A percentile compares a stretch with the other conserved stretches of the same genome.
Conservation (phyloP, 2,113 vertebrate genomes). For the Riparia riparia region DNA sequence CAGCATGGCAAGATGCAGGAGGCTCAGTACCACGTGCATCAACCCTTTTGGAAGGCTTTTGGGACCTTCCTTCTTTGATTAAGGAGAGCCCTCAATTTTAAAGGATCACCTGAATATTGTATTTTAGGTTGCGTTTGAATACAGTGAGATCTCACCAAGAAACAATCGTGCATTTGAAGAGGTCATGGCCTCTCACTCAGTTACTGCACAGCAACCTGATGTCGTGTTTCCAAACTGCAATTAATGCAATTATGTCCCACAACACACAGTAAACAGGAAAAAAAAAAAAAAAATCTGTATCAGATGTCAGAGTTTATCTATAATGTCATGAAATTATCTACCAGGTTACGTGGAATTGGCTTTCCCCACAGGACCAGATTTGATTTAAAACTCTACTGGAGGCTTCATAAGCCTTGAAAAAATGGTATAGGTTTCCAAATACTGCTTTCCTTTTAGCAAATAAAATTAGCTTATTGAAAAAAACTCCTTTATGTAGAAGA, state of each 20-base stretch:
- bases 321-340: neutral
- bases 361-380: neutral
- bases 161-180: neutral
- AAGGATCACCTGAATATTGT: neutral
- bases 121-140: neutral
- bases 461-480: constrained; percentile 29
- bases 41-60: neutral
- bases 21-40: rapidly evolving
- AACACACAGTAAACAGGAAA: neutral
- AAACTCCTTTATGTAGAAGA: constrained; percentile 19
- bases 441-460: constrained; percentile 7
- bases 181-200: neutral
- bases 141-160: neutral
- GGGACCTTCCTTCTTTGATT: neutral
- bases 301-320: neutral
- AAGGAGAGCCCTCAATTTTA: neutral
- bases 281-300: neutral
- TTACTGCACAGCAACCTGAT: neutral
- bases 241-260: neutral
- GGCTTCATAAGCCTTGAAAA: neutral
- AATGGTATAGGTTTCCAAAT: neutral
- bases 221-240: neutral
- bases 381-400: neutral
- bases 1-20: neutral
- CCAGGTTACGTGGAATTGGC: neutral